phyloP scores from a whole-genome alignment of 2,888 invertebrate species.

The Calliphora vomitoria region DNA sequence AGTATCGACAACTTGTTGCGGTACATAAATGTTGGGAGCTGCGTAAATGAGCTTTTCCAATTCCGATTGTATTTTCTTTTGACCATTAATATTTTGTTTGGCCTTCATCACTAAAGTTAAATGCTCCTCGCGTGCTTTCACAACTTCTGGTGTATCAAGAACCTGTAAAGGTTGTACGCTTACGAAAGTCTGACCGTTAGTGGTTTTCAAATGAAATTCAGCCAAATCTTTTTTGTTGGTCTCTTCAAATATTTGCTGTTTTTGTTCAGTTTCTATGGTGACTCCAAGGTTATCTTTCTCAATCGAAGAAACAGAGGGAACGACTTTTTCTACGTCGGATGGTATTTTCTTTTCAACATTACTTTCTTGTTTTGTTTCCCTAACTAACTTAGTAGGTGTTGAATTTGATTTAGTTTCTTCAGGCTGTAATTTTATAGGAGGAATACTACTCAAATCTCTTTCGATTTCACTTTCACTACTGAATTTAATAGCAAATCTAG shows the following conservation, averaged over 20 bases:
- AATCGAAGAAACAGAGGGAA: not conserved
- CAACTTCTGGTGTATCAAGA: constrained; percentile 77
- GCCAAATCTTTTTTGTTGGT: not conserved
- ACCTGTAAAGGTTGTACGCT: not conserved
- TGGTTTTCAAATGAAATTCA: not conserved
- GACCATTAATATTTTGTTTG: not conserved
- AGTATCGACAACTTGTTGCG: constrained; percentile 75
- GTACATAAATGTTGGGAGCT: constrained; percentile 44
- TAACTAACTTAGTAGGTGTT: not conserved
- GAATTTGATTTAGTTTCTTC: not conserved
- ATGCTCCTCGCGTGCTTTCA: constrained; percentile 77
- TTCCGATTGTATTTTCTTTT: constrained; percentile 19
- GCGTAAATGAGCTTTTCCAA: constrained; percentile 22
- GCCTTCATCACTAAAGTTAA: constrained; percentile 74
- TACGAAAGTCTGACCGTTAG: not conserved
- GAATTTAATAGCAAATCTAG: not conserved
- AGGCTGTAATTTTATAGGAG: not conserved
- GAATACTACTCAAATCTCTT: not conserved
- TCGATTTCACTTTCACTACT: not conserved
- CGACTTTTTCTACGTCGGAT: not conserved
- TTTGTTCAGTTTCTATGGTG: not conserved
- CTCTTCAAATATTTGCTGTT: not conserved
- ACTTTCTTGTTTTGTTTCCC: not conserved
- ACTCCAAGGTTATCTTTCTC: not conserved
- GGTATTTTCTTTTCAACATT: not conserved